Conservation (phyloP, 2,113 vertebrate genomes). For the Verasper variegatus region DNA sequence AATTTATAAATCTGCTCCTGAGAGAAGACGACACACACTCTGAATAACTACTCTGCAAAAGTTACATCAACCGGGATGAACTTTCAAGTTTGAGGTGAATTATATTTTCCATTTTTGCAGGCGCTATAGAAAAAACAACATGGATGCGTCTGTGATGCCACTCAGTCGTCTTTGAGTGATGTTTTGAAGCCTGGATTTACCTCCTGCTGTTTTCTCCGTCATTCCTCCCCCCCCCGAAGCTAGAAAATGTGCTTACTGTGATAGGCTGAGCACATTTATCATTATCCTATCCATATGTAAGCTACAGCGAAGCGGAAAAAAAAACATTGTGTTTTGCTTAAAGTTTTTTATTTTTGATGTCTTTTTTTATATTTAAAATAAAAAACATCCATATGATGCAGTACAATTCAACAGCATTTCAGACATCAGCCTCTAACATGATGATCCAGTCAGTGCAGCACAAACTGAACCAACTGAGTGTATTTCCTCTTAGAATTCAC, state of each 20-base stretch:
- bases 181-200: background rate
- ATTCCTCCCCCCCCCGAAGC: background rate
- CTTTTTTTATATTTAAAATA: background rate
- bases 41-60: background rate
- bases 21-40: background rate
- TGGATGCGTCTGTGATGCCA: background rate
- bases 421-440: background rate
- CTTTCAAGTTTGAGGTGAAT: background rate
- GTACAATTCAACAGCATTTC: background rate
- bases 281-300: background rate
- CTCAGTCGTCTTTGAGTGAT: background rate
- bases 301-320: background rate
- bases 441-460: background rate
- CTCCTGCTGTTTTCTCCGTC: background rate
- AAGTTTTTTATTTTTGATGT: background rate
- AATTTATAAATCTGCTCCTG: background rate
- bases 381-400: background rate
- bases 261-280: background rate
- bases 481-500: background rate
- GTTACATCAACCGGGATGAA: background rate
- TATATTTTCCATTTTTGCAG: background rate
- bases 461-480: background rate
- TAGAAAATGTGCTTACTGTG: background rate
- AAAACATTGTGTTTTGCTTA: background rate
- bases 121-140: background rate